Conservation (phyloP, 2,888 invertebrate species). For the Heteromyza rotundicornis region DNA sequence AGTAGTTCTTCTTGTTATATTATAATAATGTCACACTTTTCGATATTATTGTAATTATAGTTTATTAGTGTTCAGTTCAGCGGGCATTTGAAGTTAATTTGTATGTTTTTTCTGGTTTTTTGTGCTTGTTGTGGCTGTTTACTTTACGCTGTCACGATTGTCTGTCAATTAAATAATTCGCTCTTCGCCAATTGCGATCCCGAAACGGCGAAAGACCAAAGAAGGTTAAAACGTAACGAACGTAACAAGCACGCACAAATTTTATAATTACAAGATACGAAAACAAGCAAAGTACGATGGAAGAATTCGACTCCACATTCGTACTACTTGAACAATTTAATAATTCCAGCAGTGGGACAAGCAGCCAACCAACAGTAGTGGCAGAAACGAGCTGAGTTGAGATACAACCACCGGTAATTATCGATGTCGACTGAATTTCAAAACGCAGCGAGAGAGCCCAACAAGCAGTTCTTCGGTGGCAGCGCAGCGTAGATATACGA, state of each 20-base stretch:
- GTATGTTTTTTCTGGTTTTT: neutral
- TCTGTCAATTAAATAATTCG: slow-evolving; percentile 8
- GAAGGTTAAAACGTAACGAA: neutral
- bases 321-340: slow-evolving; percentile 18
- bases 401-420: slow-evolving; percentile 63
- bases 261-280: slow-evolving; percentile 32
- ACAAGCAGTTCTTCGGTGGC: slow-evolving; percentile 21
- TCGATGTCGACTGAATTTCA: slow-evolving; percentile 61
- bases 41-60: slow-evolving; percentile 31
- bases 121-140: slow-evolving; percentile 10
- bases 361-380: slow-evolving; percentile 8
- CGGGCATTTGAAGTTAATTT: slow-evolving; percentile 8
- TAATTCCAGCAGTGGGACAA: slow-evolving; percentile 2
- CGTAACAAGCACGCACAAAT: slow-evolving; percentile 23
- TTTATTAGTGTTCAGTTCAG: slow-evolving; percentile 21
- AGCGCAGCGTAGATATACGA: too few relatives aligned
- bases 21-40: slow-evolving; percentile 45
- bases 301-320: too few relatives aligned
- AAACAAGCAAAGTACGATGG: slow-evolving; percentile 9
- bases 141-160: neutral
- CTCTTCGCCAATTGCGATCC: neutral
- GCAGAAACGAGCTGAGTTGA: slow-evolving; percentile 39
- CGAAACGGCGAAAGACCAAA: neutral
- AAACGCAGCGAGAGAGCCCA: slow-evolving; percentile 58
- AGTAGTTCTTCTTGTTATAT: slow-evolving; percentile 18